Base-by-base conservation (phyloP, 2,113 vertebrate genomes). In the Boulengeromyrus knoepffleri region DNA sequence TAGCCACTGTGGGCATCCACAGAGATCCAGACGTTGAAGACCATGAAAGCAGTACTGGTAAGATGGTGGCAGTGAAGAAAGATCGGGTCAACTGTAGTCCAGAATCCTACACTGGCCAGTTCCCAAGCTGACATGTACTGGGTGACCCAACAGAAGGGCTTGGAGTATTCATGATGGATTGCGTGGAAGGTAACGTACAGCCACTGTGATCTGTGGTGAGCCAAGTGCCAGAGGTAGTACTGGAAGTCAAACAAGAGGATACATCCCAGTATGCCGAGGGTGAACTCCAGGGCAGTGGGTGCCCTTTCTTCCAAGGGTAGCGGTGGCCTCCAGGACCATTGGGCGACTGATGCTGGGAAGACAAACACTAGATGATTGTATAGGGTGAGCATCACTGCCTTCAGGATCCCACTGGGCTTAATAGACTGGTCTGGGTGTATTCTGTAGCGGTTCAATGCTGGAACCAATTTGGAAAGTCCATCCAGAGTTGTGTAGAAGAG, bases 221-320 rank as follows among this genome's bases (percentile, higher is more conserved):
- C 92, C 89, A 95, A 88, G 90, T 96, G 95, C 95, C 96, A 96
- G 91, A 96, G 94, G 88, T 93, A 96, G 91, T 96, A 96, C 90
- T 96, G 96, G 58, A 96, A 95, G 91, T 96, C 95, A 93, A 96
- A 96, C 17, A 96, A 94, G 13, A 96, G 92, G 12, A 96, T 92
- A 89, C 94, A 96, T 88, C 92, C 92, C 27, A 92, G 89, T 10
- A 96, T 93, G 0, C 95, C 95, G 0, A 84, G 66, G 2, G 91
- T 91, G 47, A 96, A 90, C 91, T 95, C 95, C 88, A 94, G 66
- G 45, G 95, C 88, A 3, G 90, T 91, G 0, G 95, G 95, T 74
- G 95, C 95, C 50, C 39, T 85, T 50, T 95, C 94, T 0, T 95
- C 95, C 47, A 96, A 92, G 3, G 95, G 94, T 9, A 93, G 84